These are phyloP conservation scores for Diadegma fenestrale DNA, from an alignment of 2,888 invertebrate genomes.

Conservation along the genomic window DNA sequence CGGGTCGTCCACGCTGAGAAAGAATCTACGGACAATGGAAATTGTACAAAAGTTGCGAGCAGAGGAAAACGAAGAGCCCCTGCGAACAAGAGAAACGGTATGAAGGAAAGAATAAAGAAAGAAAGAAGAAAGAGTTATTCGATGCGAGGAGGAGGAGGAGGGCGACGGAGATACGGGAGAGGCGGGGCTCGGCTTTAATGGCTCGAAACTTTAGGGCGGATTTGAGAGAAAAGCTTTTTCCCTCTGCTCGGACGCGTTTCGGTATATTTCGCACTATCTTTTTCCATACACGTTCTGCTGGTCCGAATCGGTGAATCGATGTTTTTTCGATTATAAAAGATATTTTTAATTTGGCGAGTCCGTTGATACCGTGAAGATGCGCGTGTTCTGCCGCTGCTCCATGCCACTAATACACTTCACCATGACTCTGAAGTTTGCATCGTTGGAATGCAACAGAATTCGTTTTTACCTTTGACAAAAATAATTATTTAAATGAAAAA, in stretches of 20 bases:
- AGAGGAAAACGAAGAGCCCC: background rate
- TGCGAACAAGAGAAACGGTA: background rate
- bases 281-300: conserved; percentile 31
- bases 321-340: conserved; percentile 29
- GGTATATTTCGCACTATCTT: conserved; percentile 74
- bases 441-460: too few species aligned
- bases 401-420: too few species aligned
- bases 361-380: too few species aligned
- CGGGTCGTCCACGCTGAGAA: conserved; percentile 51
- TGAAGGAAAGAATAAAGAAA: background rate
- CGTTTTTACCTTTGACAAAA: too few species aligned
- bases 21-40: conserved; percentile 67
- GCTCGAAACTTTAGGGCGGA: conserved; percentile 72
- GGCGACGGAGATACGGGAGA: conserved; percentile 30
- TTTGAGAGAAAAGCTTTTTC: conserved; percentile 74
- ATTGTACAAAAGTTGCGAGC: conserved; percentile 44
- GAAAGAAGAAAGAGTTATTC: conserved; percentile 11
- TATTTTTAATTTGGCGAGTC: conserved; percentile 22
- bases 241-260: conserved; percentile 73
- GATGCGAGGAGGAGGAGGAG: conserved; percentile 27
- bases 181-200: conserved; percentile 70
- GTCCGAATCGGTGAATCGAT: conserved; percentile 29
- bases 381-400: too few species aligned
- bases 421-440: too few species aligned
- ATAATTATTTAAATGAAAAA: too few species aligned